Evolutionary conservation across 2,888 invertebrate genomes (phyloP).

Genomic region (Cephus rjabovi): DNA sequence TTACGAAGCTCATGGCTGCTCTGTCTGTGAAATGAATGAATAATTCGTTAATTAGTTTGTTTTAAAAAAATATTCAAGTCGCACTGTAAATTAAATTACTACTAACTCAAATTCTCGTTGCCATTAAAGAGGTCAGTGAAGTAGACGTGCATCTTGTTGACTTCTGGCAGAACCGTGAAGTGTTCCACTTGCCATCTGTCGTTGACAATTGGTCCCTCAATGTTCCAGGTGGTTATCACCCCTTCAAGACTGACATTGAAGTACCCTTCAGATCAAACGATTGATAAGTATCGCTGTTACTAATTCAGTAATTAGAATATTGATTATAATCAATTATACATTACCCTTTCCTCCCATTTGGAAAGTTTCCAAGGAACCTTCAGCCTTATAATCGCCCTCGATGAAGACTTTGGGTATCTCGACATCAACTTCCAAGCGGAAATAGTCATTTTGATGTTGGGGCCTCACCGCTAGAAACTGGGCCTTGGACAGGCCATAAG

Average conservation of each 20-base stretch:
- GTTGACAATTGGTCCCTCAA: slow-evolving; percentile 51
- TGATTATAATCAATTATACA: slow-evolving; percentile 29
- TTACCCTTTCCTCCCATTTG: slow-evolving; percentile 75
- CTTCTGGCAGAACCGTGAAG: slow-evolving; percentile 74
- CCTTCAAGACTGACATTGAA: slow-evolving; percentile 59
- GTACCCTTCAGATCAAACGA: slow-evolving; percentile 38
- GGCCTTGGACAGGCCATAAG: slow-evolving; percentile 70
- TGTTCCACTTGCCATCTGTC: slow-evolving; percentile 64
- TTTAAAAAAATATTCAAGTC: neutral
- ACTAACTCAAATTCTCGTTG: slow-evolving; percentile 75
- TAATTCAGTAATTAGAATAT: slow-evolving; percentile 23
- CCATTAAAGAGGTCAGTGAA: slow-evolving; percentile 73
- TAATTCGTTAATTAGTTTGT: neutral
- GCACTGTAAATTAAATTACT: neutral
- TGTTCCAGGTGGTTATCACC: slow-evolving; percentile 45
- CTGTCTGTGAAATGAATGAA: slow-evolving; percentile 63
- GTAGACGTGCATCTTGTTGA: slow-evolving; percentile 73
- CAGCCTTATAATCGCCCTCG: slow-evolving; percentile 73
- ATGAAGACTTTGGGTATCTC: slow-evolving; percentile 70
- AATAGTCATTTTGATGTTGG: slow-evolving; percentile 69
- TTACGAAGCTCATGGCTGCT: slow-evolving; percentile 70
- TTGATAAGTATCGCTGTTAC: neutral
- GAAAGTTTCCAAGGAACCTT: slow-evolving; percentile 73
- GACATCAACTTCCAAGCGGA: slow-evolving; percentile 72
- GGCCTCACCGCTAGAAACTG: slow-evolving; percentile 72